Evolutionary conservation across 2,113 vertebrate species (phyloP).

Genomic region (Salvelinus alpinus): DNA sequence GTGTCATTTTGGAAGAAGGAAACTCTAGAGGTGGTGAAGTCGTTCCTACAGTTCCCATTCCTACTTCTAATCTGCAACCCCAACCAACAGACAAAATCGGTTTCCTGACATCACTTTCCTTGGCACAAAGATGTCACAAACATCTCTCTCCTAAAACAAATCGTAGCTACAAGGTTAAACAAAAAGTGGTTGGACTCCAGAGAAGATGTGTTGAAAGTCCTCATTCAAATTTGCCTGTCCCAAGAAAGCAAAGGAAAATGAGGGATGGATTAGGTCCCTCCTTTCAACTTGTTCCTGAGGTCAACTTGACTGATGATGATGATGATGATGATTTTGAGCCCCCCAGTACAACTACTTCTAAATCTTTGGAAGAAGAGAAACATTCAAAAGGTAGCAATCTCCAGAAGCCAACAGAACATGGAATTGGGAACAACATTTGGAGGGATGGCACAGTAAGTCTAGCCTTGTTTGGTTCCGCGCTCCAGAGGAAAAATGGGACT

Average conservation of each 20-base stretch:
- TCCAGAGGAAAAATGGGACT: not conserved
- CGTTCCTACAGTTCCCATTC: not conserved
- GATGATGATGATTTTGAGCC: not conserved
- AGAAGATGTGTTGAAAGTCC: not conserved
- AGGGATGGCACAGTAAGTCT: slow-evolving; percentile 28
- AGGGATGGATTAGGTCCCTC: not conserved
- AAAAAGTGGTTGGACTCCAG: not conserved
- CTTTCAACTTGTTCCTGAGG: not conserved
- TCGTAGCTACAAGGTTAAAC: not conserved
- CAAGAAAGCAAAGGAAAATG: slow-evolving; percentile 19
- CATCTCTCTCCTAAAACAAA: not conserved
- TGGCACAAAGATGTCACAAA: not conserved
- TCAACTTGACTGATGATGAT: not conserved
- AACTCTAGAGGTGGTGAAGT: not conserved
- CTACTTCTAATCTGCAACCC: not conserved
- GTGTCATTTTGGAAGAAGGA: not conserved
- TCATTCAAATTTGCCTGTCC: not conserved
- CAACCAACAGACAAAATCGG: not conserved
- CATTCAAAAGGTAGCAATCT: not conserved
- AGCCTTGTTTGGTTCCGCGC: slow-evolving; percentile 59
- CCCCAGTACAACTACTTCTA: not conserved
- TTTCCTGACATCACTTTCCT: slow-evolving; percentile 11
- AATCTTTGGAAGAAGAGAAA: not conserved
- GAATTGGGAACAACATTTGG: not conserved
- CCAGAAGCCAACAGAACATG: not conserved